phyloP scores from a whole-genome alignment of 2,113 vertebrate genomes.

The Rallus limicola region DNA sequence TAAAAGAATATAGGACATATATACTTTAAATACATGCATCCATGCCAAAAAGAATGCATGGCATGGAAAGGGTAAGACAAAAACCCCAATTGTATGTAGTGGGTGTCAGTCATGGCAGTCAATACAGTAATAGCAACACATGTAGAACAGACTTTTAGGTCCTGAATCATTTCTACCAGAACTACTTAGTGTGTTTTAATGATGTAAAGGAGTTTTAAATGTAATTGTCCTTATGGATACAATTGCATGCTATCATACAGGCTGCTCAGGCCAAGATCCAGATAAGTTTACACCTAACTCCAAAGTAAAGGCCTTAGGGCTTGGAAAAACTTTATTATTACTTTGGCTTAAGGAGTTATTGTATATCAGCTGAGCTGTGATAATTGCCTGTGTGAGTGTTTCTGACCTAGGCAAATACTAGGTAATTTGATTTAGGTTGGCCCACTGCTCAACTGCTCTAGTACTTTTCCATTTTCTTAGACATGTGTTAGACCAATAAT shows the following conservation, averaged over 20 bases:
- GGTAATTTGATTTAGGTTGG: background rate
- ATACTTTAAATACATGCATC: background rate
- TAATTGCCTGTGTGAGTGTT: background rate
- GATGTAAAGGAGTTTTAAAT: background rate
- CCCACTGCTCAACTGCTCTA: background rate
- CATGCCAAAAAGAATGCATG: background rate
- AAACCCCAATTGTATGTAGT: accelerated
- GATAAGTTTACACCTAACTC: background rate
- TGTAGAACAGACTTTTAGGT: background rate
- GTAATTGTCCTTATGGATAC: background rate
- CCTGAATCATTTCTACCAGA: background rate
- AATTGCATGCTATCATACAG: background rate
- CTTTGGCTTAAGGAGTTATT: background rate
- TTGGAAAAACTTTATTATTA: background rate
- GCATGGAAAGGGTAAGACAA: background rate
- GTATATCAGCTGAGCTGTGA: background rate
- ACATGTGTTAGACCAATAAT: background rate
- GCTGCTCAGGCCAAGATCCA: background rate
- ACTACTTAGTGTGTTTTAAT: background rate
- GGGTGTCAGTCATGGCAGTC: background rate
- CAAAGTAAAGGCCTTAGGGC: background rate
- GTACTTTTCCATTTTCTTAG: background rate
- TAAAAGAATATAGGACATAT: background rate
- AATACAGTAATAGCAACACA: background rate
- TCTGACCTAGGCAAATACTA: background rate